Percentiles rank a stretch among this genome's conserved stretches.
Evolutionary conservation across 1,140 invertebrate genomes (phyloP).

Genomic region (Meloidogyne hapla): DNA sequence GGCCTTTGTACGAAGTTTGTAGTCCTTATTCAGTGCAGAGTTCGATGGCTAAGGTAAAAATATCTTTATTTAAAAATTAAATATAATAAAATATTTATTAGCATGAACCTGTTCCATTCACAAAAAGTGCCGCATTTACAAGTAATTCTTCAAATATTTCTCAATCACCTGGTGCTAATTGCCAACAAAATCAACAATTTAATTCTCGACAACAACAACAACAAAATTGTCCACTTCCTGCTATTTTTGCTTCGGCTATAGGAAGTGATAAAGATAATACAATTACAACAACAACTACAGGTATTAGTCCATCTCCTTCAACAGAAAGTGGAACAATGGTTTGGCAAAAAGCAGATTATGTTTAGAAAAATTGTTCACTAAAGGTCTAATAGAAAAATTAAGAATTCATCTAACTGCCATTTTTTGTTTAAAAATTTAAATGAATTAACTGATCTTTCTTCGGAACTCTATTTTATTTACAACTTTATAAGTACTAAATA

Average conservation of each 20-base stretch:
- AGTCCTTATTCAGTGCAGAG: slow-evolving; percentile 21
- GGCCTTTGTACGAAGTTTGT: slow-evolving; percentile 22
- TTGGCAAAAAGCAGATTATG: slow-evolving; percentile 39
- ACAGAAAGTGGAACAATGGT: slow-evolving; percentile 25
- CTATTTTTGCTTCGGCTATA: slow-evolving; percentile 19
- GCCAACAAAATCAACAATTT: background rate
- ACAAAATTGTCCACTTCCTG: slow-evolving; percentile 10
- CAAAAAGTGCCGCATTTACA: slow-evolving; percentile 25
- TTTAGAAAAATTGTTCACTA: background rate
- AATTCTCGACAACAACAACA: too few relatives aligned
- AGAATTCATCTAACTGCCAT: too few relatives aligned
- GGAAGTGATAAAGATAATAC: background rate
- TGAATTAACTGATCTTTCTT: too few relatives aligned
- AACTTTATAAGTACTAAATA: too few relatives aligned
- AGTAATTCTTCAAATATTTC: slow-evolving; percentile 10
- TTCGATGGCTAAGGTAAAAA: slow-evolving; percentile 7
- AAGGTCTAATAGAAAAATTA: too few relatives aligned
- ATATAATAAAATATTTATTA: background rate
- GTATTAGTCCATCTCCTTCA: slow-evolving; percentile 14
- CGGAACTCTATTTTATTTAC: too few relatives aligned
- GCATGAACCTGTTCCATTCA: slow-evolving; percentile 24
- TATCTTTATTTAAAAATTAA: background rate
- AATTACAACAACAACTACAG: slow-evolving; percentile 8
- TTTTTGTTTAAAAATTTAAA: too few relatives aligned
- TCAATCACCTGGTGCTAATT: background rate